Base-by-base conservation (phyloP, 2,113 vertebrate genomes). In the Tinamus guttatus region DNA sequence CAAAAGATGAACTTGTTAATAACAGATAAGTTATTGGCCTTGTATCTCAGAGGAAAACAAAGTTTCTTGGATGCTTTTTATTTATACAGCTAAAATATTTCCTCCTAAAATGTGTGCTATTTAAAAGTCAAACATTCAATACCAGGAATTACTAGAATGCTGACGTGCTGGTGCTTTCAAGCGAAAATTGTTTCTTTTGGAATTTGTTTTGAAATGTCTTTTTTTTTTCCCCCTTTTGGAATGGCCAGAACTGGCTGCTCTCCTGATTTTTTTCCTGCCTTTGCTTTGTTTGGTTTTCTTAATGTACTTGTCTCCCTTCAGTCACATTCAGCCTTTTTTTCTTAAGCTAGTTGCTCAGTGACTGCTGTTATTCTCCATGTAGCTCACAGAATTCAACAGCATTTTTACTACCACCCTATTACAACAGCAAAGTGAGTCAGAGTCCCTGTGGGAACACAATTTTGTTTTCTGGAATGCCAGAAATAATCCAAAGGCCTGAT, bases 21-120 rank as follows among this genome's bases (percentile, higher is more conserved):
- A 92, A 93, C 80, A 95, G 88, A 86, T 81, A 92, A 97, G 77
- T 96, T 84, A 86, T 67, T 95, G 85, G 92, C 88, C 78, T 96
- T 85, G 88, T 47, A 30, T 94, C 93, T 92, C 85, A 81, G 85
- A 59, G 65, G 65, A 85, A 86, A 93, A 88, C 79, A 91, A 88
- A 91, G 76, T 40, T 91, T 56, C 76, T 83, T 88, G 87, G 77
- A 45, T 45, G 65, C 12, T 14, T 90, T 68, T 71, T 90, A 34
- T 90, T 95, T 73, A 27, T 49, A 0, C 2, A 90, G 76, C 64
- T 92, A 51, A 25, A 92, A 52, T 69, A 90, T 75, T 96, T 93
- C 73, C 92, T 90, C 65, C 65, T 90, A 77, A 82, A 95, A 52
- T 14, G 9, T 73, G 77, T 51, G 77, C 92, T 79, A 62, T 73